Base-by-base conservation (phyloP, 2,888 invertebrate genomes). In the Pyrocoelia pectoralis region DNA sequence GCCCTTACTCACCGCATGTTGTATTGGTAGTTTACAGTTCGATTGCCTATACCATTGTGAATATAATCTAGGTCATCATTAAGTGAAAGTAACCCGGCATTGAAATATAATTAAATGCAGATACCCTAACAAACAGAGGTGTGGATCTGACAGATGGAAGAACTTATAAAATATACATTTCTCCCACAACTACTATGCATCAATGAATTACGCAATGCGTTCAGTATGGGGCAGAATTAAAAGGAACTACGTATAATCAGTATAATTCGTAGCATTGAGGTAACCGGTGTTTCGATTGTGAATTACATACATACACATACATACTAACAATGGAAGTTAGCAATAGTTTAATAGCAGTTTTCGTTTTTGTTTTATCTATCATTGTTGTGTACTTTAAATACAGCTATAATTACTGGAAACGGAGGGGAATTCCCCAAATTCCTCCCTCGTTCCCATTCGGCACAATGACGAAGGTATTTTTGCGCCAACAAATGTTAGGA, bases 361-460 rank as follows among this genome's bases (percentile, higher is more conserved):
- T 15, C 14, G 14, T 10, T 14, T 3, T 38, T 13, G 3, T 41
- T 15, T 9, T 59, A 14, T 59, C 54, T 28, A 14, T 55, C 9
- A 13, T 76, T 4, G 75, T 75, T 61, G 19, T 69, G 8, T 78
- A 80, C 69, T 80, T 82, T 72, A 80, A 79, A 73, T 80, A 83
- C 65, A 82, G 84, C 61, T 84, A 83, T 71, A 79, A 76, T 0
- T 87, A 88, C 72, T 91, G 90, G 90, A 78, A 83, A 33, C 83
- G 82, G 52, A 83, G 80, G 71, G 85, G 86, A 8, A 84, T 90
- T 4, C 79, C 81, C 0, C 84, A 85, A 28, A 84, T 87, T 0
- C 76, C 81, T n/a, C 86, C 87, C 0, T 74, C 75, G n/a, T 85
- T 89, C 65, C 87, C 89, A 0, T 89, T 87, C 70, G 91, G 91